A percentile compares a stretch with the other conserved stretches of the same genome.
phyloP scores from a whole-genome alignment of 2,113 vertebrate species.

The Camelus dromedarius region DNA sequence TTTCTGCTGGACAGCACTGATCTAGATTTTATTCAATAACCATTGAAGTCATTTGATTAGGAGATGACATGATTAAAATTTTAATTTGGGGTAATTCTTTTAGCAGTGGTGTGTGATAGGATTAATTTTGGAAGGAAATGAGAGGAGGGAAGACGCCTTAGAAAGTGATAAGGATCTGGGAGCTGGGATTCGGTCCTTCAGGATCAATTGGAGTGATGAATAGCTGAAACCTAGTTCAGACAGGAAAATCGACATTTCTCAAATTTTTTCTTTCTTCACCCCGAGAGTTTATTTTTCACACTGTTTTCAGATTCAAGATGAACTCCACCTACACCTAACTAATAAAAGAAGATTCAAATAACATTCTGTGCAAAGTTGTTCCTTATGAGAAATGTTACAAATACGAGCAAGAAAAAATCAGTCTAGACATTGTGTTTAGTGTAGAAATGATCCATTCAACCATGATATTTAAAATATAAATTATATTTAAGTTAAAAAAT shows the following conservation, averaged over 20 bases:
- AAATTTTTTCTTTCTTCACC: constrained; percentile 45
- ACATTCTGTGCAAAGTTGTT: background rate
- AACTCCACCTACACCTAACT: background rate
- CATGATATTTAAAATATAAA: background rate
- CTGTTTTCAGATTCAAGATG: constrained; percentile 41
- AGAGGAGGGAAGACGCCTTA: background rate
- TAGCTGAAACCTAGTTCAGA: background rate
- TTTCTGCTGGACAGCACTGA: background rate
- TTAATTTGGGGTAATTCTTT: background rate
- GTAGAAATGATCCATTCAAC: background rate
- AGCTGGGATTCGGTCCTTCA: background rate
- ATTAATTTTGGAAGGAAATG: background rate
- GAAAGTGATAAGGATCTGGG: background rate
- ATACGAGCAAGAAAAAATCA: background rate
- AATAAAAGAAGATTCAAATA: constrained; percentile 34
- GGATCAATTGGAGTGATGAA: background rate
- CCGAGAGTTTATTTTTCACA: background rate
- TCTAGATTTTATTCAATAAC: constrained; percentile 3
- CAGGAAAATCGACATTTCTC: constrained; percentile 72
- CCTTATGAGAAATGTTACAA: background rate
- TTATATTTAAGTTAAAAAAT: background rate
- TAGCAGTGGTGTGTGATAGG: background rate
- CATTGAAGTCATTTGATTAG: background rate
- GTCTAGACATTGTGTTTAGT: background rate
- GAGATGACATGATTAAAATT: background rate